Evolutionary conservation across 2,797 vertebrate species (phyloP).

Genomic region (Enteromius radiatus): DNA sequence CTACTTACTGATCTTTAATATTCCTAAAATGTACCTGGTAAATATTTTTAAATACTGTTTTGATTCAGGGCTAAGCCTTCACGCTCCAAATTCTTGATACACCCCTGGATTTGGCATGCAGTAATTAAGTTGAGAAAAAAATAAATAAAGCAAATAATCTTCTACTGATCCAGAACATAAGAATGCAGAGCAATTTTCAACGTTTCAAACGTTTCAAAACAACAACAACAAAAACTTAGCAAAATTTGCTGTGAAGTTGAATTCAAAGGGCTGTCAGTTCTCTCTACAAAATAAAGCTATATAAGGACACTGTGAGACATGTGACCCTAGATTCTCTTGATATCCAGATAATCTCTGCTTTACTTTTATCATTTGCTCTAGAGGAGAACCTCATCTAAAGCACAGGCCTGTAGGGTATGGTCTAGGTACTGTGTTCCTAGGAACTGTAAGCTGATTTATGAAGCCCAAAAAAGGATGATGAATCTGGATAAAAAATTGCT

Average conservation of each 20-base stretch:
- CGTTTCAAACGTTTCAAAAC: not conserved
- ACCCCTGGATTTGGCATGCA: not conserved
- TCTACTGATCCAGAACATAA: not conserved
- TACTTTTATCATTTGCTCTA: slow-evolving; percentile 44
- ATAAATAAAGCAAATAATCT: not conserved
- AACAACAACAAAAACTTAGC: not conserved
- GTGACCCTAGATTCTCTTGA: slow-evolving; percentile 6
- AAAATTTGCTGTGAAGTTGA: not conserved
- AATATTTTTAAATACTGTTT: not conserved
- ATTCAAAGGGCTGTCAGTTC: not conserved
- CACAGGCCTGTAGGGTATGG: slow-evolving; percentile 6
- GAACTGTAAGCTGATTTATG: slow-evolving; percentile 68
- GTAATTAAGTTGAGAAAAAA: not conserved
- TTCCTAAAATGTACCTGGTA: not conserved
- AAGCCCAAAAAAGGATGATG: slow-evolving; percentile 55
- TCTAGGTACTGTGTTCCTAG: slow-evolving; percentile 17
- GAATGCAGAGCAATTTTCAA: not conserved
- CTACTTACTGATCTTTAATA: not conserved
- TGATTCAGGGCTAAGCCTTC: not conserved
- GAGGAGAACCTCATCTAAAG: slow-evolving; percentile 27
- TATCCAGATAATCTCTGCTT: slow-evolving; percentile 68
- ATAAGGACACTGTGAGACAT: slow-evolving; percentile 5
- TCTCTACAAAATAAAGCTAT: not conserved
- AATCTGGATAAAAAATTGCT: slow-evolving; percentile 58
- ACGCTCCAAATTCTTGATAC: not conserved